A percentile compares a stretch with the other conserved stretches of the same genome.
phyloP scores from a whole-genome alignment of 1,140 invertebrate species.

The Eulimnadia texana region DNA sequence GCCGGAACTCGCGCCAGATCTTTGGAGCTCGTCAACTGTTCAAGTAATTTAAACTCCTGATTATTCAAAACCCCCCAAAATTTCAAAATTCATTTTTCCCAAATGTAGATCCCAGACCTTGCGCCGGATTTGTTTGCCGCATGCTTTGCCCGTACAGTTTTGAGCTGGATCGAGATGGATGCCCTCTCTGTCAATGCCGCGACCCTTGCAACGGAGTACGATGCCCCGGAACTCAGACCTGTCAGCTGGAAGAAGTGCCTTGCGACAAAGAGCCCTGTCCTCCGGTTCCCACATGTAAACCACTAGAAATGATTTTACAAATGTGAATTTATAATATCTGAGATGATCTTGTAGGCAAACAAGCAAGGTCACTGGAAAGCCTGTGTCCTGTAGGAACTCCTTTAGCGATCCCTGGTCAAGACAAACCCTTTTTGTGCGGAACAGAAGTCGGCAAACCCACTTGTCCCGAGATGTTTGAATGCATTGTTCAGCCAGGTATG shows the following conservation, averaged over 20 bases:
- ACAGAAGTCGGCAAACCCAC: constrained; percentile 58
- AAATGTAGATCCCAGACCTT: constrained; percentile 38
- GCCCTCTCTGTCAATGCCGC: constrained; percentile 59
- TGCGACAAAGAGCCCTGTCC: constrained; percentile 62
- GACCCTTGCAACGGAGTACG: constrained; percentile 59
- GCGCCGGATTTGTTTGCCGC: constrained; percentile 62
- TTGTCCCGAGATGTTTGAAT: constrained; percentile 64
- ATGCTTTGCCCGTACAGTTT: constrained; percentile 77
- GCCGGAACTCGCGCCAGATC: constrained; percentile 52
- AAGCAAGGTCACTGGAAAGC: constrained; percentile 50
- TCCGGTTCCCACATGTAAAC: constrained; percentile 61
- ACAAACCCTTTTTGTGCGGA: constrained; percentile 65
- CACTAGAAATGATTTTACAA: background rate
- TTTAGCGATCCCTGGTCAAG: constrained; percentile 57
- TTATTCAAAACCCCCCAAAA: background rate
- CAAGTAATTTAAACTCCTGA: constrained; percentile 32
- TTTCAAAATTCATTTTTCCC: background rate
- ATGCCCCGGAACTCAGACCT: constrained; percentile 55
- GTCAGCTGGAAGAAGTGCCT: constrained; percentile 59
- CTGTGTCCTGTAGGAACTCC: constrained; percentile 64
- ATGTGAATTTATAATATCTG: background rate
- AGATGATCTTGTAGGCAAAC: constrained; percentile 37
- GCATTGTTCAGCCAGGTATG: constrained; percentile 55
- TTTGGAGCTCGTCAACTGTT: constrained; percentile 49
- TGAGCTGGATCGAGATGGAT: constrained; percentile 51